phyloP scores from a whole-genome alignment of 2,113 vertebrate species.

The Lepisosteus oculatus region DNA sequence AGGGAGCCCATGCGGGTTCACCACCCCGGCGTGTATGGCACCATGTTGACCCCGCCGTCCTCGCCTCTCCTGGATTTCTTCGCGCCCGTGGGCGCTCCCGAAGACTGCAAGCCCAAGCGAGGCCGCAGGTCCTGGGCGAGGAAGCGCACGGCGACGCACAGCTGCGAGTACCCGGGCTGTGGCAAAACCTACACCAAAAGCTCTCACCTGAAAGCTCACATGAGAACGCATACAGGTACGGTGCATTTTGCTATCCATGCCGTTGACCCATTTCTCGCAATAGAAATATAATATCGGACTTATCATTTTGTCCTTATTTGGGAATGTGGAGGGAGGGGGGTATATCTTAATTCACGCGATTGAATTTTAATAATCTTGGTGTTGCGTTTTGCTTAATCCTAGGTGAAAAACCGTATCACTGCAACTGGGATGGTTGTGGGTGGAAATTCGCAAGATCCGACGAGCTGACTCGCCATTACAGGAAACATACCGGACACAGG shows the following conservation, averaged over 20 bases:
- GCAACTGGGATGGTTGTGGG: conserved; percentile 86
- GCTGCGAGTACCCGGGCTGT: conserved; percentile 84
- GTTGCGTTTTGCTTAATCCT: conserved; percentile 3
- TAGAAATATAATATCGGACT: too few relatives aligned
- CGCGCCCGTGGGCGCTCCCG: conserved; percentile 47
- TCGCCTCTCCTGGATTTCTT: conserved; percentile 83
- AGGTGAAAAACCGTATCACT: conserved; percentile 89
- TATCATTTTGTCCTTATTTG: too few relatives aligned
- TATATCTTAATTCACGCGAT: too few relatives aligned
- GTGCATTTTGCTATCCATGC: too few relatives aligned
- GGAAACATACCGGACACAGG: conserved; percentile 86
- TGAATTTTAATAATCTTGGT: background rate
- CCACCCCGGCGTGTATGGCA: conserved; percentile 62
- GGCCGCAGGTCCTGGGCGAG: conserved; percentile 81
- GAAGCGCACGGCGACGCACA: conserved; percentile 85
- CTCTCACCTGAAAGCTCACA: conserved; percentile 88
- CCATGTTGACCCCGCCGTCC: conserved; percentile 81
- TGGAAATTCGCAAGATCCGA: conserved; percentile 88
- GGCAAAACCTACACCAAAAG: conserved; percentile 92
- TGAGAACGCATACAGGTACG: conserved; percentile 88
- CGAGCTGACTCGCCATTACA: conserved; percentile 84
- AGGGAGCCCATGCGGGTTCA: conserved; percentile 65
- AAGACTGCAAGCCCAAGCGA: conserved; percentile 78
- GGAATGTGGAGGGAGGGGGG: too few relatives aligned
- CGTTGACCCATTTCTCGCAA: too few relatives aligned